Evolutionary conservation across 2,888 invertebrate species (phyloP).

Genomic region (Quadriops clusia): DNA sequence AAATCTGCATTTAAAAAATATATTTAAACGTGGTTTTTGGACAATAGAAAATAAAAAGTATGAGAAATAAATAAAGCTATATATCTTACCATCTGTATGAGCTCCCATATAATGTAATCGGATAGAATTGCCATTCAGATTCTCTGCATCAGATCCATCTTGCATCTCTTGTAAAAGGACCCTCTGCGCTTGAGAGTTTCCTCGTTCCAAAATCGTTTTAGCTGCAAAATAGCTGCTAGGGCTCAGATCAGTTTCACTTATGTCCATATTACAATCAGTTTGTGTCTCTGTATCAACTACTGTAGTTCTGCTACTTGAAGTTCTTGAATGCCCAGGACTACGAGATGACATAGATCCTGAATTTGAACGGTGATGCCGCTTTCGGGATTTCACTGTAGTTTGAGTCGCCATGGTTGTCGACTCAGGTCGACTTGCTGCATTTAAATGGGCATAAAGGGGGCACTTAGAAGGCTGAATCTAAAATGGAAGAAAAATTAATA

Average conservation of each 20-base stretch:
- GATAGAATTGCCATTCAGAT: constrained; percentile 29
- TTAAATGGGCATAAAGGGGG: constrained; percentile 47
- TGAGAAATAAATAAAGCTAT: constrained; percentile 3
- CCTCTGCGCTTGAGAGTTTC: constrained; percentile 27
- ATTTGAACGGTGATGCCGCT: constrained; percentile 48
- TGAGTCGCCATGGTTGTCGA: constrained; percentile 32
- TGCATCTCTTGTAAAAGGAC: constrained; percentile 31
- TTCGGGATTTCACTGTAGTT: constrained; percentile 37
- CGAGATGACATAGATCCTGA: constrained; percentile 47
- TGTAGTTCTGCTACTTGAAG: constrained; percentile 26
- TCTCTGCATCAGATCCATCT: constrained; percentile 21
- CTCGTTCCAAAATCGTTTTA: constrained; percentile 21
- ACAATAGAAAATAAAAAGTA: too few relatives aligned
- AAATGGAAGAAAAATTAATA: constrained; percentile 3
- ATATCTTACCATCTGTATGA: constrained; percentile 19
- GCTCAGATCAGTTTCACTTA: constrained; percentile 48
- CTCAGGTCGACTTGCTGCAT: constrained; percentile 44
- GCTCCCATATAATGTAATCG: constrained; percentile 33
- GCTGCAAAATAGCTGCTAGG: constrained; percentile 36
- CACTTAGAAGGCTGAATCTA: constrained; percentile 33
- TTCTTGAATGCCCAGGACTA: constrained; percentile 27
- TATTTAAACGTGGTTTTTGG: too few relatives aligned
- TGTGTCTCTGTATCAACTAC: constrained; percentile 54
- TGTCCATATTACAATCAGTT: constrained; percentile 52
- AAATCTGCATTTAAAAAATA: too few relatives aligned